Base-by-base conservation (phyloP, 2,113 vertebrate genomes). In the Prunella fulvescens region DNA sequence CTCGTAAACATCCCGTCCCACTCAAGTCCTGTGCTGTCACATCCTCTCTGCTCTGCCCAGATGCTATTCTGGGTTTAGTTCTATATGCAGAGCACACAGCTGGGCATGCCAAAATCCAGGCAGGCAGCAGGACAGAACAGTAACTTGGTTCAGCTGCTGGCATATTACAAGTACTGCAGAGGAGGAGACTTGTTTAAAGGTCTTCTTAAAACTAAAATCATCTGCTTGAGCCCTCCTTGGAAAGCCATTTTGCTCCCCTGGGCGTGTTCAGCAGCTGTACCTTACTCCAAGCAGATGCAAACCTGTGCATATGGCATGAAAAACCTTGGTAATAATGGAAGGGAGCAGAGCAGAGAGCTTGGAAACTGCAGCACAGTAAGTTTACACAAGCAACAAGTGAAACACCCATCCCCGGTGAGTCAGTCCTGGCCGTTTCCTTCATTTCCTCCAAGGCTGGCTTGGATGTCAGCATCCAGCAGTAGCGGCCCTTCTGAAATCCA, bases 311-410 rank as follows among this genome's bases (percentile, higher is more conserved):
- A 16, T 29, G 50, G 26, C 50, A 62, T 37, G 42, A 70, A 89
- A 26, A 91, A 3, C 10, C 19, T 19, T 45, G 0, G 1, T 70
- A 74, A 47, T 29, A 73, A 25, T 37, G 60, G 60, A 70, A 93
- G 66, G 72, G 74, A 86, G 51, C 58, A 45, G 73, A 95, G 35
- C 57, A 62, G 61, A 31, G 56, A 42, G 33, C 51, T 78, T 74
- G 73, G 69, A 84, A 91, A 26, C n/a, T 61, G 60, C 74, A 65
- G 37, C 28, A 40, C 48, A 56, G 12, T 81, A 20, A 86, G 92
- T 86, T 94, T 95, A 74, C 81, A 66, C 73, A 80, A 81, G 85
- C 69, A 83, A 58, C 72, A 84, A 91, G 72, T 87, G 28, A 84
- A 96, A 84, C 84, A 70, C 39, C 64, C 81, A 50, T 87, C 69